phyloP scores from a whole-genome alignment of 2,888 invertebrate species.

The Ennomos fuscantarius region DNA sequence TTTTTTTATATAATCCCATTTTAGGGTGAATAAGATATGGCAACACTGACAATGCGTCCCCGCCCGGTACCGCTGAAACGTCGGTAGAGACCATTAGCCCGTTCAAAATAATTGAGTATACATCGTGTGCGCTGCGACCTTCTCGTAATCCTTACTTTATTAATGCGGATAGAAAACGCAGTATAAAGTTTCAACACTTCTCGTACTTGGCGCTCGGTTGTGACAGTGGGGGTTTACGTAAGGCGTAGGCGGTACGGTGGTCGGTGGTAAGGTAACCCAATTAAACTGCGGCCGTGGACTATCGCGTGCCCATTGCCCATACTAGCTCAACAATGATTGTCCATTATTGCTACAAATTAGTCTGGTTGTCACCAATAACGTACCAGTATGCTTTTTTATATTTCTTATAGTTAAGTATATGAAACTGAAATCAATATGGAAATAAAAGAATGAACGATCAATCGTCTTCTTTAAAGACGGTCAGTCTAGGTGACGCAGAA shows the following conservation, averaged over 20 bases:
- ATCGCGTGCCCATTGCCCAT: conserved; percentile 37
- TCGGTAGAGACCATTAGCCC: too few species aligned
- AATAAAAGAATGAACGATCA: too few species aligned
- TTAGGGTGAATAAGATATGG: too few species aligned
- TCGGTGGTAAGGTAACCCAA: conserved; percentile 57
- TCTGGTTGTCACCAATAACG: conserved; percentile 11
- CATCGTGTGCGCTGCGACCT: conserved; percentile 46
- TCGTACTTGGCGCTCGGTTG: conserved; percentile 60
- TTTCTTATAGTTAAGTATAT: too few species aligned
- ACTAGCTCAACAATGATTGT: conserved; percentile 20
- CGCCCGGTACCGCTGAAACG: too few species aligned
- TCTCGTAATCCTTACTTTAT: conserved; percentile 48
- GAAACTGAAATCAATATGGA: too few species aligned
- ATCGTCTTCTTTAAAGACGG: too few species aligned
- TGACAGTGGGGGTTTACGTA: conserved; percentile 78
- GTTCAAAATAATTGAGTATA: background rate
- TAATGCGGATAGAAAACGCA: conserved; percentile 53
- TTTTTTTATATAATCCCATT: too few species aligned
- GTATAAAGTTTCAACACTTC: conserved; percentile 63
- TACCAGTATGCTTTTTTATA: too few species aligned
- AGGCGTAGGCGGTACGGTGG: conserved; percentile 59
- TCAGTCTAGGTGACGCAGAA: too few species aligned
- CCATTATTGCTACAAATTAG: conserved; percentile 15
- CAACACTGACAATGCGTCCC: conserved; percentile 4
- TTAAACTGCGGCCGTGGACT: conserved; percentile 55